These are phyloP conservation scores for Carcharodon carcharias DNA, from an alignment of 2,797 vertebrate genomes.

Conservation along the genomic window DNA sequence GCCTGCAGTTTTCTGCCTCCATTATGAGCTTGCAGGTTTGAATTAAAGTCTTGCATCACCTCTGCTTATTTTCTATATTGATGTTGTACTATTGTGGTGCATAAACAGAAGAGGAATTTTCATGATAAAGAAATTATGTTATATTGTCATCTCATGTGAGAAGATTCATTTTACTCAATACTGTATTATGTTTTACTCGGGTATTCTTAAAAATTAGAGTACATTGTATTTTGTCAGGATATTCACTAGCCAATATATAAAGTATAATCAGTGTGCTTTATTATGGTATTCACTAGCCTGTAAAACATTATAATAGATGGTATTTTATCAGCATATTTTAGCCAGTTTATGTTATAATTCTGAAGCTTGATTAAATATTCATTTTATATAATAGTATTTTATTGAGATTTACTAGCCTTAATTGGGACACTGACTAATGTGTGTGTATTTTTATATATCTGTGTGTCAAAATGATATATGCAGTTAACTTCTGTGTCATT, in stretches of 20 bases:
- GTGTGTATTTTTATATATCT: neutral
- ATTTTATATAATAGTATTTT: neutral
- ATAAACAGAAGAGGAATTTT: neutral
- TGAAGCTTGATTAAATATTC: neutral
- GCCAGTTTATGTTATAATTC: neutral
- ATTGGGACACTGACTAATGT: neutral
- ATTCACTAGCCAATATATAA: neutral
- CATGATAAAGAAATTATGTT: neutral
- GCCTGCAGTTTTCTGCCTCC: neutral
- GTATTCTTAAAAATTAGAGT: neutral
- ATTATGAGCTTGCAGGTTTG: neutral
- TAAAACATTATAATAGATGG: neutral
- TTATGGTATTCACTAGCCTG: neutral
- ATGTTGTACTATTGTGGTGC: neutral
- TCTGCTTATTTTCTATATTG: neutral
- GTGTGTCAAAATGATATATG: neutral
- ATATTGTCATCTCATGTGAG: neutral
- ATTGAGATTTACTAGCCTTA: neutral
- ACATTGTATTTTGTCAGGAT: neutral
- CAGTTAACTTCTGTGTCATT: neutral
- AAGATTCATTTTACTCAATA: neutral
- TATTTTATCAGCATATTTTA: conserved; percentile 15
- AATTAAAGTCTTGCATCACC: neutral
- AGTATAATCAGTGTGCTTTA: neutral
- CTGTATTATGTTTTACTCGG: neutral